Evolutionary conservation across 2,113 vertebrate genomes (phyloP).

Genomic region (rat (Rattus norvegicus)): GRCr8 NC_086024.1:145893501-145894000

Average conservation of each 20-base stretch:
- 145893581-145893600: not conserved
- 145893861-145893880: not conserved
- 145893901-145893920: not conserved
- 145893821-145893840: not conserved
- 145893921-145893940: not conserved
- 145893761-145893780: not conserved
- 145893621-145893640: not conserved
- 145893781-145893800: not conserved
- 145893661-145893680: not conserved
- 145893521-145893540: not conserved
- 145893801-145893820: not conserved
- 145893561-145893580: not conserved
- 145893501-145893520: not conserved
- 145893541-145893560: not conserved
- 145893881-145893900: not conserved
- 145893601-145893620: too few relatives aligned
- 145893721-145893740: too few relatives aligned
- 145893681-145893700: not conserved
- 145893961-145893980: not conserved
- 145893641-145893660: not conserved
- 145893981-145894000: constrained; percentile 16
- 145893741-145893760: not conserved
- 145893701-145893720: not conserved
- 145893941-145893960: not conserved
- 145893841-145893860: not conserved